Evolutionary conservation across 2,797 vertebrate species (phyloP), one percentile per base, ranked within the genome.

Genomic region (Lutjanus campechanus): DNA sequence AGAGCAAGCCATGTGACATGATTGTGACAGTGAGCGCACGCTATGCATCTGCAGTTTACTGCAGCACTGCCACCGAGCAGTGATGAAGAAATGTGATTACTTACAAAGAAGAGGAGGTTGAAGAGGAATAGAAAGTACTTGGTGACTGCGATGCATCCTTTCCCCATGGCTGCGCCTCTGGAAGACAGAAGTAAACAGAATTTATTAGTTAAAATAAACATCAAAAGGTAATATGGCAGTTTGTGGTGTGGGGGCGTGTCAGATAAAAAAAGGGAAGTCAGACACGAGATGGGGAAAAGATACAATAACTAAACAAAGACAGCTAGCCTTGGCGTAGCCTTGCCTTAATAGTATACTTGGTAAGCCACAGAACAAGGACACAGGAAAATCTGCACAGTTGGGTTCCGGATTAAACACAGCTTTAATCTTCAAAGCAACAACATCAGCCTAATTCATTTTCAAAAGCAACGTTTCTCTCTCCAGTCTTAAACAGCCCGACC

Each of bases 91-190:
- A 73, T 36, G 15, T 0, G 22, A 55, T 49, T 65, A 96, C 96
- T 96, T 93, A 96, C 96, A 85, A 96, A 96, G 87, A 96, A 96
- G 66, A 96, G 91, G 62, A 96, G 93, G 88, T 96, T 96, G 94
- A 96, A 96, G 87, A 96, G 93, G 87, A 96, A 96, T 7, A 96
- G 90, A 89, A 96, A 96, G 84, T 96, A 96, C 86, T 96, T 96
- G 87, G 93, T 95, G 72, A 93, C 94, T 12, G 94, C 85, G 81
- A 96, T 90, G 90, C 95, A 96, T 89, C 95, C 95, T 88, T 95
- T 96, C 74, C 86, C 93, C 96, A 96, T 96, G 90, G 87, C 51
- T 84, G 75, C 11, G 29, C 15, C 67, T 88, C 89, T 93, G 83
- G 17, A 83, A 82, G 63, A 85, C 62, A 88, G 47, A 79, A 66